phyloP scores from a whole-genome alignment of 2,797 vertebrate species.

The Bradypodion pumilum region DNA sequence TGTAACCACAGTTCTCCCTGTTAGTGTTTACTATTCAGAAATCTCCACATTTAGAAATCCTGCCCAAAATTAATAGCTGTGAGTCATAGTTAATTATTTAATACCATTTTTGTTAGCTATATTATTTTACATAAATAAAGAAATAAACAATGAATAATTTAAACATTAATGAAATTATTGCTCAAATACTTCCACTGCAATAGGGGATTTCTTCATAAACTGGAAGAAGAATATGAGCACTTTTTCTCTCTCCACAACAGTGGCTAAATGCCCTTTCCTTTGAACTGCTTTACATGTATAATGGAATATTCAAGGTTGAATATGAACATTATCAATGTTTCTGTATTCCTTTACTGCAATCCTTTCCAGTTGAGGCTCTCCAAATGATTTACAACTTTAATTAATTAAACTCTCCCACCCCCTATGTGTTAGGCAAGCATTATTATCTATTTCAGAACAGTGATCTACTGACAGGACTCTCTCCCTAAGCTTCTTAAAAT shows the following conservation, averaged over 20 bases:
- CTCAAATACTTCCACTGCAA: slow-evolving; percentile 17
- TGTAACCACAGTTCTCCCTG: not conserved
- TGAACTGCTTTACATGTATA: slow-evolving; percentile 36
- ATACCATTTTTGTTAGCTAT: slow-evolving; percentile 32
- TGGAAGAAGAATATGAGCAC: not conserved
- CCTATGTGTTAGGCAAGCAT: not conserved
- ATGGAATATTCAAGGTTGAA: slow-evolving; percentile 25
- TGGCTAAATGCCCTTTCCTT: slow-evolving; percentile 27
- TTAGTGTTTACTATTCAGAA: not conserved
- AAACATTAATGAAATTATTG: slow-evolving; percentile 35
- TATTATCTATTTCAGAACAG: slow-evolving; percentile 22
- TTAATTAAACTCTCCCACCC: slow-evolving; percentile 29
- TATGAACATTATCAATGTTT: not conserved
- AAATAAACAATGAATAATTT: slow-evolving; percentile 33
- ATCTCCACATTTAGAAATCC: not conserved
- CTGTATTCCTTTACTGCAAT: not conserved
- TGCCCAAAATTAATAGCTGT: slow-evolving; percentile 1
- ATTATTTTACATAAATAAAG: slow-evolving; percentile 24
- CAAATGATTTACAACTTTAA: slow-evolving; percentile 34
- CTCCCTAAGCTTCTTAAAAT: slow-evolving; percentile 26
- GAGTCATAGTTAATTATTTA: slow-evolving; percentile 27
- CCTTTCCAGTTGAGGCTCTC: slow-evolving; percentile 34
- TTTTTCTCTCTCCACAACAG: slow-evolving; percentile 9
- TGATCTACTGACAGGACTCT: slow-evolving; percentile 30
- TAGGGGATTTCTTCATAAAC: not conserved